phyloP scores from a whole-genome alignment of 2,888 invertebrate genomes.

The Euzetes globulus region DNA sequence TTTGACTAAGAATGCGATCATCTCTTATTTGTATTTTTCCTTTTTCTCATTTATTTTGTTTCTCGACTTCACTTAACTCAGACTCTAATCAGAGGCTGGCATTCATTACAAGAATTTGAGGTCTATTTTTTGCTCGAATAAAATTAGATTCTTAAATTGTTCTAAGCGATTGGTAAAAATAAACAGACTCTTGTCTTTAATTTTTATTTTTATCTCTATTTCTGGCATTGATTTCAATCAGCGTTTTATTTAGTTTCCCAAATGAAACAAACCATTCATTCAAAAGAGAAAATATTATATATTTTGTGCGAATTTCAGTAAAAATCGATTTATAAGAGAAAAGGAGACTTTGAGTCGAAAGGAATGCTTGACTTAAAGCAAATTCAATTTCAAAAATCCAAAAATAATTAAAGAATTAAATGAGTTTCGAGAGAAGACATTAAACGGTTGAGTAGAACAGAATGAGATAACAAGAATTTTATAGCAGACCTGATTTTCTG shows the following conservation, averaged over 20 bases:
- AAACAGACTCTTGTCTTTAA: background rate
- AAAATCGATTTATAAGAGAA: too few species aligned
- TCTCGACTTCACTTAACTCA: background rate
- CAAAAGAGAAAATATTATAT: too few species aligned
- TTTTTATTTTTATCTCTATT: too few species aligned
- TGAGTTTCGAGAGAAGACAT: background rate
- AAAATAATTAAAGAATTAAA: background rate
- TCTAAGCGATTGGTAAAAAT: background rate
- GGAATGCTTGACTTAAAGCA: too few species aligned
- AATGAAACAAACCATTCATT: too few species aligned
- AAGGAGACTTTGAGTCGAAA: too few species aligned
- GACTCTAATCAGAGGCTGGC: background rate
- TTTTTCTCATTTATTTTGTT: background rate
- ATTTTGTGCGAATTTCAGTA: too few species aligned
- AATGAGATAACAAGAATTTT: background rate
- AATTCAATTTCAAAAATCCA: too few species aligned
- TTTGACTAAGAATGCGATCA: background rate
- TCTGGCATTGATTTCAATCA: too few species aligned
- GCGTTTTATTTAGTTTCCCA: too few species aligned
- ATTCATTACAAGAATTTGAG: background rate
- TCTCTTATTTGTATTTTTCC: background rate
- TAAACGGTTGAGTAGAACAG: background rate
- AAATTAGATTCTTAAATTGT: too few species aligned
- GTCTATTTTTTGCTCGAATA: background rate
- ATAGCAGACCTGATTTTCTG: conserved; percentile 80